A percentile compares a stretch with the other conserved stretches of the same genome.
Conservation (phyloP, 2,797 vertebrate genomes). For the Oreochromis grahami region DNA sequence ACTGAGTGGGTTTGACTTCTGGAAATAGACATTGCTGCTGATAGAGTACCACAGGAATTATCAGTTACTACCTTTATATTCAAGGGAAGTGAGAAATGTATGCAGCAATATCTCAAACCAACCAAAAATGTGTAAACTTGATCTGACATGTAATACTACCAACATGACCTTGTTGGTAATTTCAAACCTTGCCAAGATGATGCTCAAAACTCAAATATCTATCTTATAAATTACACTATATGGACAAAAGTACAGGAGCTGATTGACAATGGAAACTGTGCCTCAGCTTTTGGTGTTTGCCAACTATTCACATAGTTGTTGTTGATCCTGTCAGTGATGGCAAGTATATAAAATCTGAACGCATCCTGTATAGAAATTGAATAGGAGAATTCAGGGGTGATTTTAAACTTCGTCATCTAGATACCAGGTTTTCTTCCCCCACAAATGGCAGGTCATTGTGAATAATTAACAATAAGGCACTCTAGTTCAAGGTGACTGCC, state of each 20-base stretch:
- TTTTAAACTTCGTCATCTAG: neutral
- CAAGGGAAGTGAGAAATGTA: neutral
- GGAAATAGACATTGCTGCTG: neutral
- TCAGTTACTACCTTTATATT: neutral
- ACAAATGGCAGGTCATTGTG: slow-evolving; percentile 12
- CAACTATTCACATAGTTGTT: neutral
- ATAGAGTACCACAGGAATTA: neutral
- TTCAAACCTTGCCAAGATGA: neutral
- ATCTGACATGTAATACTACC: neutral
- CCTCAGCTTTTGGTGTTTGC: neutral
- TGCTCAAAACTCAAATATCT: neutral
- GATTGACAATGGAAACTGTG: neutral
- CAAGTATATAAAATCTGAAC: neutral
- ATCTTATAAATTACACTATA: neutral
- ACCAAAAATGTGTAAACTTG: neutral
- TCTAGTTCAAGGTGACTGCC: slow-evolving; percentile 53
- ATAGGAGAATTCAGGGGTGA: neutral
- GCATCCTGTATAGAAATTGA: neutral
- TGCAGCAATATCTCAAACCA: neutral
- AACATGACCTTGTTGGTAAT: neutral
- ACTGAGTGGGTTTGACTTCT: neutral
- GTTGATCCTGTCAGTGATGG: neutral
- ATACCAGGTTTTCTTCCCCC: neutral
- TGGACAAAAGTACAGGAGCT: neutral
- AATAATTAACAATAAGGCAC: slow-evolving; percentile 35